phyloP scores from a whole-genome alignment of 2,113 vertebrate species.

The Tachycineta bicolor region DNA sequence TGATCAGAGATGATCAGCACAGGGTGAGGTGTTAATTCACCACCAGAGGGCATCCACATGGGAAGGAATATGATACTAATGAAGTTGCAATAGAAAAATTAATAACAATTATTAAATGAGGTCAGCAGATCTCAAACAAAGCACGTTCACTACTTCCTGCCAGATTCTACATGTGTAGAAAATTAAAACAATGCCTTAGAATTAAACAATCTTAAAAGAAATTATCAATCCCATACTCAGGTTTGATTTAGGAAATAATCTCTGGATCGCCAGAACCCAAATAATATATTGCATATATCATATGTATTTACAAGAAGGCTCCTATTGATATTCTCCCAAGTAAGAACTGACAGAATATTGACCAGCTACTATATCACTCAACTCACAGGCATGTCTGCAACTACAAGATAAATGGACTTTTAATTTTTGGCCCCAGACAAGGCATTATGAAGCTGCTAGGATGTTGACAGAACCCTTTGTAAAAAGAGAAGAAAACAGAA shows the following conservation, averaged over 20 bases:
- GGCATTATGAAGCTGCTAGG: neutral
- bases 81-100: conserved; percentile 51
- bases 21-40: neutral
- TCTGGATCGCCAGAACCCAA: neutral
- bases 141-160: conserved; percentile 53
- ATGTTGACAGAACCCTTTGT: neutral
- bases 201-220: conserved; percentile 47
- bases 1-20: neutral
- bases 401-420: neutral
- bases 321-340: neutral
- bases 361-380: neutral
- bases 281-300: too few relatives aligned
- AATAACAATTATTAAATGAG: conserved; percentile 69
- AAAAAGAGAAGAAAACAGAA: neutral
- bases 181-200: conserved; percentile 57
- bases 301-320: neutral
- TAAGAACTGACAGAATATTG: neutral
- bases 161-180: conserved; percentile 60
- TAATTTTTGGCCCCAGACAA: neutral
- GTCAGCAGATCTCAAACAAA: conserved; percentile 66
- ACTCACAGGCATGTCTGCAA: neutral
- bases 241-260: conserved; percentile 35
- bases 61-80: neutral
- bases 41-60: conserved; percentile 54
- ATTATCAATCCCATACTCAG: conserved; percentile 40